Base-by-base conservation (phyloP, 2,113 vertebrate genomes). In the Rhinoderma darwinii region DNA sequence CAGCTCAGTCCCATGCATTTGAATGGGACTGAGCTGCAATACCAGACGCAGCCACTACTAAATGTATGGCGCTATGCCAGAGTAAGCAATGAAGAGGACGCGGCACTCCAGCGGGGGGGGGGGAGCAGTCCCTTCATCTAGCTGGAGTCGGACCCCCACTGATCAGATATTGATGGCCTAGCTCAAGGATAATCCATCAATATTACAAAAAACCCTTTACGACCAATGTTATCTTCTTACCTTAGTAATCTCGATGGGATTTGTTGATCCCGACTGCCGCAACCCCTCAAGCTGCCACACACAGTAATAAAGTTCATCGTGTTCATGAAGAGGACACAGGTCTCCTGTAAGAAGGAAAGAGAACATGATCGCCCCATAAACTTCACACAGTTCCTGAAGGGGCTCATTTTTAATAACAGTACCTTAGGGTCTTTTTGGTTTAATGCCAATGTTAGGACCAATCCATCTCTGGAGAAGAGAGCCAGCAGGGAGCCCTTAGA, bases 351-450 rank as follows among this genome's bases (percentile, higher is more conserved):
- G 83, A 11, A 15, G 75, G 86, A 88, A 83, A 78, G 70, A 10
- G 30, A 61, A 41, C 12, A 27, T 3, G 2, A 56, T 4, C 5
- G 6, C 25, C 50, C 0, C 10, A 43, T 17, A 50, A 1, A 44
- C 10, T 7, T 77, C 37, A 8, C 17, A 37, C 66, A n/a, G 66
- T 1, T 18, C 18, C 20, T 61, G 32, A 3, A 15, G 25, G 12
- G 11, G 5, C n/a, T 20, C 4, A 51, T 7, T 12, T 17, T 66
- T 12, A 54, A 43, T 86, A 1, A 35, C 11, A 8, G 37, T 84
- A 99, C 98, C 95, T 95, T 94, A 73, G 97, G 97, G 88, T 97
- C 93, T 82, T 84, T 96, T 90, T 99, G 98, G 91, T 99, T 99
- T 82, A 99, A 84, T 83, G 94, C 91, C 1, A 98, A 81, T 63